Base-by-base conservation (phyloP, 2,113 vertebrate species). In the Tautogolabrus adspersus region DNA sequence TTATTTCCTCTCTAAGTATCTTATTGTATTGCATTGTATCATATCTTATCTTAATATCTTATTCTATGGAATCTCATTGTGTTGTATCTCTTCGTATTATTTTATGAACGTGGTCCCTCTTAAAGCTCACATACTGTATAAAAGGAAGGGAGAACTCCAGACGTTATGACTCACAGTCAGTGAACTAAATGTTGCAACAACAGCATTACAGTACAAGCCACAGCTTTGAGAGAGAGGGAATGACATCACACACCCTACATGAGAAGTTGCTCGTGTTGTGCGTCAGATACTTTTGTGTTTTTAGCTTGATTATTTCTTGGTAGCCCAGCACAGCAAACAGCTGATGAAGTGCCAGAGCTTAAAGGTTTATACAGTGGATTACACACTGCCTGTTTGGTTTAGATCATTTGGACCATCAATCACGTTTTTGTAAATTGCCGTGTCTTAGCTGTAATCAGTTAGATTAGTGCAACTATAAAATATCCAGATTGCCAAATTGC, bases 401-500 rank as follows among this genome's bases (percentile, higher is more conserved):
- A 72, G 71, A 79, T 86, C 71, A 78, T 59, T 84, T 51, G 15
- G 8, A 64, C 74, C 34, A 72, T 87, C 85, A 80, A 42, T 88
- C 77, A 79, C 26, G 10, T 69, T 83, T 84, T 81, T 75, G n/a
- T 82, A 72, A 81, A 82, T 85, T 47, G 64, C 75, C 54, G 57
- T 59, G 44, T 79, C 66, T 83, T 74, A 66, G 60, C 82, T 83
- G 49, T 84, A 84, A 88, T 91, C 79, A 69, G 54, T 87, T 81
- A 84, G 75, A 85, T 87, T 87, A 84, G 73, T 30, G 42, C 72
- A 72, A 80, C 77, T 72, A 83, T 85, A 70, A 90, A 86, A 70
- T 86, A 81, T 72, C 66, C 55, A 72, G 66, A 81, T 60, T 68
- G 82, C 79, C 37, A 85, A 70, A 83, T 72, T 73, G 72, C 82